A percentile compares a stretch with the other conserved stretches of the same genome.
These are phyloP conservation scores for Sphaerodactylus townsendi DNA, from an alignment of 2,113 vertebrate species.

Conservation along the genomic window DNA sequence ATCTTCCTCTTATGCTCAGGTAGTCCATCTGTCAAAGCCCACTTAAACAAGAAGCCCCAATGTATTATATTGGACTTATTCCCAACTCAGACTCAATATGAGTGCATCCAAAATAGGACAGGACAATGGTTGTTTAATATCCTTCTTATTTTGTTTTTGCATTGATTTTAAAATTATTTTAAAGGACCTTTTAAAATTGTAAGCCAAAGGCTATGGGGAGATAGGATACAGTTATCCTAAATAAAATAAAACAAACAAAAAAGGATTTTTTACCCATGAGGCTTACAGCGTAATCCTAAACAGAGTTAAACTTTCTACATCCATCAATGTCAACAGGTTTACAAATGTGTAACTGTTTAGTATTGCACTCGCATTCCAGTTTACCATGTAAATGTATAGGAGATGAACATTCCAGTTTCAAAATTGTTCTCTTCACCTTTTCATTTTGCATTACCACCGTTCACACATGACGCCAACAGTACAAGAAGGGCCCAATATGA, in stretches of 20 bases:
- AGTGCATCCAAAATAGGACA: neutral
- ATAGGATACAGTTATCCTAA: too few relatives aligned
- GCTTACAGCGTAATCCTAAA: too few relatives aligned
- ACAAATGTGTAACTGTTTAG: too few relatives aligned
- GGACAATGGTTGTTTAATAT: too few relatives aligned
- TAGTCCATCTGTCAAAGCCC: neutral
- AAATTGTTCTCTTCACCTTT: neutral
- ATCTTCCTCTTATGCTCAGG: neutral
- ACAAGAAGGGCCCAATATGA: neutral
- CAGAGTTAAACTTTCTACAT: too few relatives aligned
- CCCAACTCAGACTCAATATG: neutral
- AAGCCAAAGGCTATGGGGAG: too few relatives aligned
- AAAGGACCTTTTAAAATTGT: too few relatives aligned
- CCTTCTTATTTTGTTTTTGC: too few relatives aligned
- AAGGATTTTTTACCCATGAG: too few relatives aligned
- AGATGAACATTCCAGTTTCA: neutral
- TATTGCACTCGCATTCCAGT: neutral
- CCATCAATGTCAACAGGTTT: too few relatives aligned
- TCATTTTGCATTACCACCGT: neutral
- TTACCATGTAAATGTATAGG: neutral
- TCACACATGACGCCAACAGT: neutral
- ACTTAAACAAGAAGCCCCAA: neutral
- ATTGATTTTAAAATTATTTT: too few relatives aligned
- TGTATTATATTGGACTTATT: neutral
- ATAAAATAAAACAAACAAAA: too few relatives aligned